These are phyloP conservation scores for Parthenolecanium corni DNA, from an alignment of 2,888 invertebrate genomes.

Conservation along the genomic window DNA sequence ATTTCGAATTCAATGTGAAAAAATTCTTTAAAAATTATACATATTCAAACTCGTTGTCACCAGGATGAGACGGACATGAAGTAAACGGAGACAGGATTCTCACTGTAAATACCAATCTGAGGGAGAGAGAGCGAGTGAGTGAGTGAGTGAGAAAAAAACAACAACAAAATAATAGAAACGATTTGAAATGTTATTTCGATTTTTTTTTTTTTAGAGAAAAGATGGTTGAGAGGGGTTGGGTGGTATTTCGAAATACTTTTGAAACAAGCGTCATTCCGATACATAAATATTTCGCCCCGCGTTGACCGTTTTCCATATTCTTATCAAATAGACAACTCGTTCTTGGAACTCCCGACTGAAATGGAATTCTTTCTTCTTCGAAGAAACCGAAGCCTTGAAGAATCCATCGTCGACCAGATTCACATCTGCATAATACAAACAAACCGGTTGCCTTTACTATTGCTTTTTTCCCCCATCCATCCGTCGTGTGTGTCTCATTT, in stretches of 20 bases:
- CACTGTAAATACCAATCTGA: no score
- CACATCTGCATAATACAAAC: constrained; percentile 28
- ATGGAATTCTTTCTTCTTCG: constrained; percentile 26
- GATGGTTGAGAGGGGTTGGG: no score
- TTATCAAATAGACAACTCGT: constrained; percentile 28
- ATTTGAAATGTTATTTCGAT: no score
- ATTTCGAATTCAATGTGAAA: no score
- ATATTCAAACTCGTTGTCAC: no score
- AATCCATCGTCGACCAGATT: constrained; percentile 28
- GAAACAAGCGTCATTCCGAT: constrained; percentile 20
- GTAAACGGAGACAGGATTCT: no score
- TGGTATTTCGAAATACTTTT: constrained; percentile 22
- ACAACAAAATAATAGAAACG: no score
- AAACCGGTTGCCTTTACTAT: constrained; percentile 26
- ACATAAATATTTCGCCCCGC: constrained; percentile 27
- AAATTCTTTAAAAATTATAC: no score
- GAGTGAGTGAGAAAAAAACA: no score
- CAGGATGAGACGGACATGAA: no score
- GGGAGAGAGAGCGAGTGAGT: no score
- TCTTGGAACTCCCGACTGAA: constrained; percentile 26
- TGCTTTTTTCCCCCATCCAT: constrained; percentile 8
- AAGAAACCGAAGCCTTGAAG: constrained; percentile 28
- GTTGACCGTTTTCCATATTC: constrained; percentile 25
- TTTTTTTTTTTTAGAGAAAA: no score
- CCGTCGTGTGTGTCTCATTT: constrained; percentile 21